A percentile compares a stretch with the other conserved stretches of the same genome.
Evolutionary conservation across 2,113 vertebrate species (phyloP).

Genomic region (Gadus macrocephalus): DNA sequence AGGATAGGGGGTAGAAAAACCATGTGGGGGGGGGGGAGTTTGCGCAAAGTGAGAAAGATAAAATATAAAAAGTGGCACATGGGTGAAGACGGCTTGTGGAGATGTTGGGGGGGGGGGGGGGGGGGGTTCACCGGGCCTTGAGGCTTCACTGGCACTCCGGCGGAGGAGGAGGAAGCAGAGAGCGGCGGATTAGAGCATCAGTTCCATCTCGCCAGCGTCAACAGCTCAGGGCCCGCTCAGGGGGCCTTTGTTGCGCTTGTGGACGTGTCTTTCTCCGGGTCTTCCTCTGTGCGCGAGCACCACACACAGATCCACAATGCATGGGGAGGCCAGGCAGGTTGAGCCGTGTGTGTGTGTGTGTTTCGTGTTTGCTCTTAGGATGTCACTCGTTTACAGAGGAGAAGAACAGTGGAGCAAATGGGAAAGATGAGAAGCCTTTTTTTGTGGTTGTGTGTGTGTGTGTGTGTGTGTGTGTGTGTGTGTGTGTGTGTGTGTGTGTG

Average conservation of each 20-base stretch:
- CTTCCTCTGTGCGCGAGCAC: slow-evolving; percentile 50
- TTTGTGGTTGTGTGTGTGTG: too few relatives aligned
- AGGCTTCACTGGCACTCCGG: slow-evolving; percentile 56
- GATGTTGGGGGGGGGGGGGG: slow-evolving; percentile 51
- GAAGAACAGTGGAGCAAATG: slow-evolving; percentile 51
- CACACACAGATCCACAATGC: slow-evolving; percentile 45
- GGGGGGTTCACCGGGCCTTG: slow-evolving; percentile 51
- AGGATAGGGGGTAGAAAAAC: not conserved
- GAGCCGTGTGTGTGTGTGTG: too few relatives aligned
- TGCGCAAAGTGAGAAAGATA: slow-evolving; percentile 4
- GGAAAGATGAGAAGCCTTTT: slow-evolving; percentile 12
- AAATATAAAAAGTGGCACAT: not conserved
- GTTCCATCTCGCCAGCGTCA: slow-evolving; percentile 60
- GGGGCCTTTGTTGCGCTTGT: slow-evolving; percentile 54
- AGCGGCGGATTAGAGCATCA: slow-evolving; percentile 58
- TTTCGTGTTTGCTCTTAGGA: slow-evolving; percentile 62
- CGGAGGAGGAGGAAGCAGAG: slow-evolving; percentile 44
- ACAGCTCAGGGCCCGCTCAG: slow-evolving; percentile 62
- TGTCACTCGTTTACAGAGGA: slow-evolving; percentile 61
- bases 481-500: too few relatives aligned
- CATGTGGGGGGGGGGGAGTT: not conserved
- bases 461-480: too few relatives aligned
- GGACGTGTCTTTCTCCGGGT: slow-evolving; percentile 49
- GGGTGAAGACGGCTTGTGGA: slow-evolving; percentile 17
- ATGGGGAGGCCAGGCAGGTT: slow-evolving; percentile 50